Evolutionary conservation across 2,888 invertebrate species (phyloP).

Genomic region (Mamestra brassicae): DNA sequence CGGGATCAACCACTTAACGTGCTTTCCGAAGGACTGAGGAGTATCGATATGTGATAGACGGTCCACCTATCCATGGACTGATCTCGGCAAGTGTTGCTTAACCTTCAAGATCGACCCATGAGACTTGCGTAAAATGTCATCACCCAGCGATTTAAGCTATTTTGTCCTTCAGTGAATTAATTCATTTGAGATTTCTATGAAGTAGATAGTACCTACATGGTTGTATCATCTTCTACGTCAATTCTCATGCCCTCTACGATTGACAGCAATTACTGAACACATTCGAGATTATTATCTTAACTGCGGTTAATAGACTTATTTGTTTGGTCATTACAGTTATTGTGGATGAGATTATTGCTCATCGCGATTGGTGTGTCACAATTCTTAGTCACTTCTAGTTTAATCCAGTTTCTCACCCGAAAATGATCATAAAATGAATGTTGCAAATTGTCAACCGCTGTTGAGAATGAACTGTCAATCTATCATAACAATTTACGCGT

Average conservation of each 20-base stretch:
- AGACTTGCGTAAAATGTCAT: too few species aligned
- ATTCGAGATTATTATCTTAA: constrained; percentile 46
- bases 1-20: too few species aligned
- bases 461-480: too few species aligned
- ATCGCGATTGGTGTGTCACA: neutral
- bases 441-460: too few species aligned
- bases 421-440: neutral
- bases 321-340: constrained; percentile 21
- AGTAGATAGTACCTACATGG: neutral
- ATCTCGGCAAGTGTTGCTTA: too few species aligned
- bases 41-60: too few species aligned
- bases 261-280: constrained; percentile 29
- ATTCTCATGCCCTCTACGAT: constrained; percentile 43
- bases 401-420: neutral
- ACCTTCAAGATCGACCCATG: too few species aligned
- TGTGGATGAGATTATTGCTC: neutral
- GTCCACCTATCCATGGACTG: too few species aligned
- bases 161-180: too few species aligned
- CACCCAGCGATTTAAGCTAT: too few species aligned
- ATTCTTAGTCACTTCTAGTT: neutral
- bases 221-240: neutral
- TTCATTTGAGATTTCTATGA: neutral
- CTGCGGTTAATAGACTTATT: constrained; percentile 38
- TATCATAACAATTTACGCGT: too few species aligned
- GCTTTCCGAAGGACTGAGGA: too few species aligned